phyloP scores from a whole-genome alignment of 2,797 vertebrate species.

The Clarias pachynema region DNA sequence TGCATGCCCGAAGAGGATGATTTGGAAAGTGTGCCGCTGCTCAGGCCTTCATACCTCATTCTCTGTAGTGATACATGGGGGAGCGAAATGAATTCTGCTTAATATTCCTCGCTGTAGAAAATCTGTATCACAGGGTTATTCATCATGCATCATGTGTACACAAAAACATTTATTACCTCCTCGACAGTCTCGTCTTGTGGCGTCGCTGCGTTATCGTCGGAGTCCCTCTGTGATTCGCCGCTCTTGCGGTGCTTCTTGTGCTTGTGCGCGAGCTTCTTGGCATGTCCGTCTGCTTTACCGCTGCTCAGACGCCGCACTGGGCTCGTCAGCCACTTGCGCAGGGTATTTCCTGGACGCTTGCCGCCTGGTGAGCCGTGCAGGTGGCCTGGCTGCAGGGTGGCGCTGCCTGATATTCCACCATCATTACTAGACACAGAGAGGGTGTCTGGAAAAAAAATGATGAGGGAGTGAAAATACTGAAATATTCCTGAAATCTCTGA shows the following conservation, averaged over 20 bases:
- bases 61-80: constrained; percentile 74
- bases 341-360: constrained; percentile 92
- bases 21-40: constrained; percentile 97
- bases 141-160: not conserved
- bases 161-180: constrained; percentile 75
- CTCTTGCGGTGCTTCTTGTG: constrained; percentile 96
- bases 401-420: constrained; percentile 64
- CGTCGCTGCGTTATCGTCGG: constrained; percentile 89
- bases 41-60: constrained; percentile 92
- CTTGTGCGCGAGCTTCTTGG: constrained; percentile 96
- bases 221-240: constrained; percentile 91
- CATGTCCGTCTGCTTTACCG: constrained; percentile 91
- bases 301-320: constrained; percentile 94
- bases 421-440: constrained; percentile 93
- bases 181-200: constrained; percentile 94
- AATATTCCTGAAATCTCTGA: too few species aligned
- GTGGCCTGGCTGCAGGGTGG: constrained; percentile 84
- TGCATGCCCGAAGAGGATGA: constrained; percentile 98
- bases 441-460: constrained; percentile 76
- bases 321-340: constrained; percentile 97
- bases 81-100: not conserved
- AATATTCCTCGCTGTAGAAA: not conserved
- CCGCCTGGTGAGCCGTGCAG: constrained; percentile 82
- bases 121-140: not conserved
- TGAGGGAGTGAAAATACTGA: not conserved